Percentiles rank a stretch among this genome's conserved stretches.
These are phyloP conservation scores for Chloropsis hardwickii DNA, from an alignment of 2,113 vertebrate species.

Conservation along the genomic window DNA sequence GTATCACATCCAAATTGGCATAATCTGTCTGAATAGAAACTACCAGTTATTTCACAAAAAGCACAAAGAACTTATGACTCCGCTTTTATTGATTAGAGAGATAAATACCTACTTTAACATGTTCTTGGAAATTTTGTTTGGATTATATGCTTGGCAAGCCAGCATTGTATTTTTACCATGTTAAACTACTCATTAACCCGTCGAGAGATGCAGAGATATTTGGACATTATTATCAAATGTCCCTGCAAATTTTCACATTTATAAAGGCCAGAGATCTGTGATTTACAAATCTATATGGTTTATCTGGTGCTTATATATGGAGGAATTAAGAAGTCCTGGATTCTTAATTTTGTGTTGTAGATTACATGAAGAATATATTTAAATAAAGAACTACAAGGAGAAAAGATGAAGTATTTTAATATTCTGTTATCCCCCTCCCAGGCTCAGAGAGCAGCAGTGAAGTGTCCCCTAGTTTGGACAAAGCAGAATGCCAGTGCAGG, in stretches of 20 bases:
- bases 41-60: background rate
- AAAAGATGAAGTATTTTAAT: background rate
- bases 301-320: background rate
- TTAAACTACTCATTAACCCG: background rate
- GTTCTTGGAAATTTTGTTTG: background rate
- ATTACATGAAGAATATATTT: background rate
- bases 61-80: background rate
- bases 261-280: background rate
- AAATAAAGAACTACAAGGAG: background rate
- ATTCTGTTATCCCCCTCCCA: background rate
- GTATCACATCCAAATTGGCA: background rate
- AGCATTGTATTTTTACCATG: background rate
- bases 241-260: background rate
- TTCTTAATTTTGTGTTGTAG: background rate
- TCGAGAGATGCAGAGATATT: background rate
- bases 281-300: background rate
- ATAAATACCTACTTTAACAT: background rate
- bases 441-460: background rate
- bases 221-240: background rate
- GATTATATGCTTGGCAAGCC: background rate
- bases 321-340: background rate
- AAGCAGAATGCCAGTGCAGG: background rate
- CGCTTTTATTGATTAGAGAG: slow-evolving; percentile 13
- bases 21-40: background rate
- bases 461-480: background rate